Evolutionary conservation across 2,797 vertebrate genomes (phyloP).

Genomic region (Dipus sagitta): DNA sequence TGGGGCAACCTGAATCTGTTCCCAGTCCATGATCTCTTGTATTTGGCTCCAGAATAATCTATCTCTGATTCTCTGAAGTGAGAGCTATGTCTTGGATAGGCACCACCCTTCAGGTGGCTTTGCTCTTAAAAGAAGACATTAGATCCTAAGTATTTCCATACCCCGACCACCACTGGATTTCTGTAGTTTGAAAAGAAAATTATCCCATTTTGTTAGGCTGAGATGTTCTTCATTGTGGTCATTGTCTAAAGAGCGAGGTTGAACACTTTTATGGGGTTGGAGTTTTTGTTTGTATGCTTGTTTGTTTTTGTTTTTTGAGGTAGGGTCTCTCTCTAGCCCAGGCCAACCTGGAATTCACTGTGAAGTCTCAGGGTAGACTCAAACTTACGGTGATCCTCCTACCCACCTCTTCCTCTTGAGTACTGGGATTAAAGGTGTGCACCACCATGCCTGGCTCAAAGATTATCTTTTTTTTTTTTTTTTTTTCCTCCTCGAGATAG

Average conservation of each 20-base stretch:
- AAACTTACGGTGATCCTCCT: no score
- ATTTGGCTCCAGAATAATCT: background rate
- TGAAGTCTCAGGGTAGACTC: no score
- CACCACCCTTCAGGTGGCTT: no score
- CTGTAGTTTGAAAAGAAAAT: background rate
- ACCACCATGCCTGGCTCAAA: no score
- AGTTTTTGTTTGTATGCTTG: background rate
- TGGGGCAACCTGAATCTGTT: background rate
- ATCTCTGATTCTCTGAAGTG: background rate
- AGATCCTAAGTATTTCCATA: background rate
- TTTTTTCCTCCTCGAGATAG: no score
- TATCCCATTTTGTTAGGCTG: background rate
- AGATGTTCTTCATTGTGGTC: background rate
- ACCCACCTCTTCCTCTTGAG: no score
- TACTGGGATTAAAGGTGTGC: no score
- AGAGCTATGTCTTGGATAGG: background rate
- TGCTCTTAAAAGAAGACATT: background rate
- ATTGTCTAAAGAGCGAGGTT: conserved; percentile 3
- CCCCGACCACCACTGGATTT: background rate
- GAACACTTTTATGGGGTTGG: background rate
- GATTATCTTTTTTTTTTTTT: no score
- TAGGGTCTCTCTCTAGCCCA: no score
- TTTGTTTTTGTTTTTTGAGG: background rate
- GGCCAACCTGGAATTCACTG: no score
- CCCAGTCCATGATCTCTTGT: background rate